Evolutionary conservation across 1,140 invertebrate genomes (phyloP).

Genomic region (Gryon sp.): DNA sequence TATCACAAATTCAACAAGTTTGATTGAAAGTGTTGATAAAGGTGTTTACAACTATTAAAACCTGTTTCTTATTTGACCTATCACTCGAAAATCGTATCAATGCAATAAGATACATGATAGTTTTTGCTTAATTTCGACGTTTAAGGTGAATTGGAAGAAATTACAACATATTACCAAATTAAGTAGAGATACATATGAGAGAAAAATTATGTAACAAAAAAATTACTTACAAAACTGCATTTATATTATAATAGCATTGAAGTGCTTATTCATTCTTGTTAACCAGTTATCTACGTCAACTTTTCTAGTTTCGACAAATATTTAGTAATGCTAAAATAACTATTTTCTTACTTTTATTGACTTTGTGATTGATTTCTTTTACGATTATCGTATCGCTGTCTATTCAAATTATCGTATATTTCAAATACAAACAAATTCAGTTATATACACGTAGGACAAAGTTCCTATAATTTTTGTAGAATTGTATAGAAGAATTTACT

Average conservation of each 20-base stretch:
- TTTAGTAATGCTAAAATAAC: too few relatives aligned
- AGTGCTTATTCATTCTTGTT: not conserved
- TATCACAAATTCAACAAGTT: constrained; percentile 5
- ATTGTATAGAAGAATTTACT: too few relatives aligned
- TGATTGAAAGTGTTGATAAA: constrained; percentile 19
- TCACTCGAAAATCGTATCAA: constrained; percentile 4
- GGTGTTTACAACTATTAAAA: constrained; percentile 10
- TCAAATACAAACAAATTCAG: too few relatives aligned
- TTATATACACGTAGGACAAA: too few relatives aligned
- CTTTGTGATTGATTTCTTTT: too few relatives aligned
- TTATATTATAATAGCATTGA: not conserved
- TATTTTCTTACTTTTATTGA: too few relatives aligned
- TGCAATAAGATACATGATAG: constrained; percentile 2
- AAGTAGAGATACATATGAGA: too few relatives aligned
- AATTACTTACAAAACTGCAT: not conserved
- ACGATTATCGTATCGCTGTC: too few relatives aligned
- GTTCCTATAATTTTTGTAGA: too few relatives aligned
- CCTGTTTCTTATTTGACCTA: constrained; percentile 13
- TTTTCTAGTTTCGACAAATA: too few relatives aligned
- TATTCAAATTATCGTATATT: too few relatives aligned
- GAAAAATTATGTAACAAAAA: not conserved
- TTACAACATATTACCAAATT: not conserved
- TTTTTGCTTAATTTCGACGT: not conserved
- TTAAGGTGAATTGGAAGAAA: not conserved
- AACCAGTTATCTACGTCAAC: too few relatives aligned